phyloP scores from a whole-genome alignment of 30 jellyfish, hydroid and myxozoan genomes.

The Aurelia coerulea region DNA sequence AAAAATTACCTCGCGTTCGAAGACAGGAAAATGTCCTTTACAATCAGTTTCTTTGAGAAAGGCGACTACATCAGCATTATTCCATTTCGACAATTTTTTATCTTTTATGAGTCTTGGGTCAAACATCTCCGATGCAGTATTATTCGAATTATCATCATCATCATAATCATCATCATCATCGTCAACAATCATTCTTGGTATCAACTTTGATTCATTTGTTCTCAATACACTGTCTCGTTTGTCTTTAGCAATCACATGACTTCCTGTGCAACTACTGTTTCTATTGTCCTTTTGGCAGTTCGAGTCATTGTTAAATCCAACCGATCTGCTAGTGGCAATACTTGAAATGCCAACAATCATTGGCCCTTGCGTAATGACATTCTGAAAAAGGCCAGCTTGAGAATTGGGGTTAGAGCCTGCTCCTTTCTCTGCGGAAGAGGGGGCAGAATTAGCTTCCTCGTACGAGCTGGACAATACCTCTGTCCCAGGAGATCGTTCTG shows the following conservation, averaged over 20 bases:
- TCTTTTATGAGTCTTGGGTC: constrained; percentile 6
- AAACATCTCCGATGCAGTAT: neutral
- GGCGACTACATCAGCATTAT: constrained; percentile 62
- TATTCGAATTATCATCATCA: neutral
- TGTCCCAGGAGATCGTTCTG: too few species aligned
- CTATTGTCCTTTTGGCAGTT: too few species aligned
- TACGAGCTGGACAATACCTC: too few species aligned
- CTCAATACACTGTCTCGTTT: neutral
- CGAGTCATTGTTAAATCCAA: too few species aligned
- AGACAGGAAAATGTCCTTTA: constrained; percentile 52
- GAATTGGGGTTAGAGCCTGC: too few species aligned
- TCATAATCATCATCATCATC: neutral
- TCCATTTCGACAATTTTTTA: constrained; percentile 63
- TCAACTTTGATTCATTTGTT: neutral
- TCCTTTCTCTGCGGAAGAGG: too few species aligned
- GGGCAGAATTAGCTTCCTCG: too few species aligned
- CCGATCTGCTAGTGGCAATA: neutral
- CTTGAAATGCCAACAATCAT: constrained; percentile 4
- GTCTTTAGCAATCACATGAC: neutral
- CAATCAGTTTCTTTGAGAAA: constrained; percentile 75
- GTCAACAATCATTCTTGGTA: constrained; percentile 7
- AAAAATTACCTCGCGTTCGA: constrained; percentile 61
- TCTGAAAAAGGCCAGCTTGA: neutral
- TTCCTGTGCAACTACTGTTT: neutral
- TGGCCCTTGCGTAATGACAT: neutral